Percentiles rank a stretch among this genome's conserved stretches.
Conservation (phyloP, 2,888 invertebrate genomes). For the Seira musarum region DNA sequence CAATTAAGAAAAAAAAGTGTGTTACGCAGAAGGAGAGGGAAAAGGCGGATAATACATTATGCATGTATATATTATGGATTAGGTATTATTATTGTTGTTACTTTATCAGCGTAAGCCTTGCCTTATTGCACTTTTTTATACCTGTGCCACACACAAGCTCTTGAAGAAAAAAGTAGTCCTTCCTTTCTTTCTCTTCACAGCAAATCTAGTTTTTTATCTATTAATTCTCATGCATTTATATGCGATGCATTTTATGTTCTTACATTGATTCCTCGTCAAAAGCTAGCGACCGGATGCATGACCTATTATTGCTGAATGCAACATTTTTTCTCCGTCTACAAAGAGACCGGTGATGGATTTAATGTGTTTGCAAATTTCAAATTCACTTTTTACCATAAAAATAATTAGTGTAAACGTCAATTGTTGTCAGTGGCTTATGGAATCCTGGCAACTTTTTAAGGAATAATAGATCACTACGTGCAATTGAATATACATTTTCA, state of each 20-base stretch:
- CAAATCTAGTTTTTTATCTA: slow-evolving; percentile 47
- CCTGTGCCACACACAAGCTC: not conserved
- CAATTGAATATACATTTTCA: no score
- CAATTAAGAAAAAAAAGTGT: not conserved
- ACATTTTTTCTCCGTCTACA: not conserved
- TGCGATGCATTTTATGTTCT: not conserved
- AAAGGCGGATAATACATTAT: not conserved
- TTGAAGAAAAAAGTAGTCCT: slow-evolving; percentile 21
- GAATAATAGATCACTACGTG: no score
- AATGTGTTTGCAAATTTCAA: not conserved
- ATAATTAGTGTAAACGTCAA: no score
- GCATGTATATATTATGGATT: slow-evolving; percentile 13
- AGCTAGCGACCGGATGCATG: not conserved
- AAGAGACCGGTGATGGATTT: not conserved
- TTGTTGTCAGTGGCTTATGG: no score
- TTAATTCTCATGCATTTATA: not conserved
- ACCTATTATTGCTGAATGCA: slow-evolving; percentile 7
- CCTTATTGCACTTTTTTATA: not conserved
- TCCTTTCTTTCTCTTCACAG: slow-evolving; percentile 17
- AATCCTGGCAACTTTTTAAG: no score
- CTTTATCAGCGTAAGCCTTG: not conserved
- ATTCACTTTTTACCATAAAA: not conserved
- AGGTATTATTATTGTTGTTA: not conserved
- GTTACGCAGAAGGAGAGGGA: not conserved
- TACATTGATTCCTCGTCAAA: no score